phyloP scores from a whole-genome alignment of 2,888 invertebrate species.

The Stramonita haemastoma region DNA sequence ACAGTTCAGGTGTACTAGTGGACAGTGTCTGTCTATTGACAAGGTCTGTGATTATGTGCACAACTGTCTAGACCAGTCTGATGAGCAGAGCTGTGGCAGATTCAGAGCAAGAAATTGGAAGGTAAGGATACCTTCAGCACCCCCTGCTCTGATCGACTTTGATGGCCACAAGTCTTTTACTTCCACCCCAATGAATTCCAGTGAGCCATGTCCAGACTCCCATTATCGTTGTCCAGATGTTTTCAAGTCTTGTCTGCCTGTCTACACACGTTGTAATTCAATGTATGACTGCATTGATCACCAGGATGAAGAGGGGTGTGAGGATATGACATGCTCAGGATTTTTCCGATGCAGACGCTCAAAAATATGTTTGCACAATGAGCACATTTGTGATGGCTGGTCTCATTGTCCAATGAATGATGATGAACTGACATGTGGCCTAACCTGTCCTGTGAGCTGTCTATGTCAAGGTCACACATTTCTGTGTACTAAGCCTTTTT shows the following conservation, averaged over 20 bases:
- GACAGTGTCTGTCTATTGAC: too few species aligned
- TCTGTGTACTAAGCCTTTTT: background rate
- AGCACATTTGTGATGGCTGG: conserved; percentile 21
- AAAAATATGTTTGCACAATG: background rate
- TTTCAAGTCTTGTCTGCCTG: conserved; percentile 7
- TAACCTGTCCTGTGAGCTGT: background rate
- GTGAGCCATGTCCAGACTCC: background rate
- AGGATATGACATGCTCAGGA: background rate
- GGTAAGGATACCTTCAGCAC: background rate
- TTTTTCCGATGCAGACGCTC: background rate
- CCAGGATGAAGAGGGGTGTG: background rate
- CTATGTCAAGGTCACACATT: background rate
- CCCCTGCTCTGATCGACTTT: background rate
- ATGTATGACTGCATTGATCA: background rate
- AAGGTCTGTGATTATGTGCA: too few species aligned
- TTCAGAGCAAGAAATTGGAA: background rate
- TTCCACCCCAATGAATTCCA: background rate
- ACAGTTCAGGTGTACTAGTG: too few species aligned
- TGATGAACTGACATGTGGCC: background rate
- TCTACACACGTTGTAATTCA: conserved; percentile 6
- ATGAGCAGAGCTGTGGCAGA: background rate
- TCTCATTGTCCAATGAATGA: background rate
- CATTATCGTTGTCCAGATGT: conserved; percentile 1
- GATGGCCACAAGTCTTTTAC: background rate
- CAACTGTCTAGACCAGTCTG: too few species aligned